Percentiles rank a stretch among this genome's conserved stretches.
phyloP scores from a whole-genome alignment of 2,797 vertebrate genomes.

The Amphiprion clarkii region DNA sequence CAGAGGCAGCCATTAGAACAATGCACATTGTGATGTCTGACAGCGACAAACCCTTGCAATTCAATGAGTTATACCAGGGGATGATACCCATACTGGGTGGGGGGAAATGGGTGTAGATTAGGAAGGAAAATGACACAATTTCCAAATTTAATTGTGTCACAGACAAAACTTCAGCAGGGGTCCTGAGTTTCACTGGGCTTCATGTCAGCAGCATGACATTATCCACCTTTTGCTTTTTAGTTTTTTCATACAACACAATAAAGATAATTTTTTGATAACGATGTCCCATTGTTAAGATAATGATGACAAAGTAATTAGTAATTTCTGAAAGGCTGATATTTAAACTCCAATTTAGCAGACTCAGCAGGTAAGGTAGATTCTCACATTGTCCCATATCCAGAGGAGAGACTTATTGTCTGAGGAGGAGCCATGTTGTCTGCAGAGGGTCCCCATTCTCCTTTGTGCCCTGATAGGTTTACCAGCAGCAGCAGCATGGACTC shows the following conservation, averaged over 20 bases:
- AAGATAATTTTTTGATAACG: background rate
- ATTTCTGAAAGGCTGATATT: background rate
- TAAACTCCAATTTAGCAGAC: conserved; percentile 22
- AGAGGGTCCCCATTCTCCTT: conserved; percentile 64
- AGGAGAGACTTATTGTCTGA: conserved; percentile 68
- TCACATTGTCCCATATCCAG: conserved; percentile 47
- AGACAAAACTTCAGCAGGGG: conserved; percentile 47
- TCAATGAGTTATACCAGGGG: conserved; percentile 70
- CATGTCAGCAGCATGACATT: conserved; percentile 31
- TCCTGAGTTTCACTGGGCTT: conserved; percentile 30
- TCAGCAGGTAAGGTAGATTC: conserved; percentile 44
- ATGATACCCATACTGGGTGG: conserved; percentile 73
- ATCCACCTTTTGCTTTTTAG: background rate
- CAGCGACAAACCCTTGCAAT: conserved; percentile 67
- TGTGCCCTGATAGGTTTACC: conserved; percentile 78
- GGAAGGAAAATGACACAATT: conserved; percentile 78
- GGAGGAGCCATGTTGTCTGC: conserved; percentile 74
- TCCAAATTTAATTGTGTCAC: conserved; percentile 69
- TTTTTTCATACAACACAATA: background rate
- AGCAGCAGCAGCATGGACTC: conserved; percentile 57
- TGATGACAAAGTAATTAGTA: background rate
- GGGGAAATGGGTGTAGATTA: conserved; percentile 74
- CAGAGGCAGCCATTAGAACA: conserved; percentile 71
- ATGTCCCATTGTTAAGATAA: background rate
- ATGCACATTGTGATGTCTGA: conserved; percentile 79